Evolutionary conservation across 2,888 invertebrate genomes (phyloP).

Genomic region (Cacoxenus indagator): DNA sequence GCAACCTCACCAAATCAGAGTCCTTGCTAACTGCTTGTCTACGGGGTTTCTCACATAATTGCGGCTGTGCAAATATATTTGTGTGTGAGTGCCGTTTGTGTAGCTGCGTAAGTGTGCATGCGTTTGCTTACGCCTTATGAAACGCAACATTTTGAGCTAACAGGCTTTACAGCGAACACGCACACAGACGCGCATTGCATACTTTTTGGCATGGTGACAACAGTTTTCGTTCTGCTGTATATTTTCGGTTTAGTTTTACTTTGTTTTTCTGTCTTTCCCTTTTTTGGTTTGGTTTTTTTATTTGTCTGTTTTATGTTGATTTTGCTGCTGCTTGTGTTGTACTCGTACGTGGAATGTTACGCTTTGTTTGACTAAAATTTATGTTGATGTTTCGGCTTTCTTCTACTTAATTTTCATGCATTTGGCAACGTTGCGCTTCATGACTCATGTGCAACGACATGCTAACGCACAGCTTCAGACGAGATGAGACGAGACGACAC

Average conservation of each 20-base stretch:
- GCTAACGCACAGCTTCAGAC: neutral
- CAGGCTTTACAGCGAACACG: constrained; percentile 38
- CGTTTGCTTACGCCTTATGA: constrained; percentile 56
- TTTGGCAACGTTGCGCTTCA: constrained; percentile 44
- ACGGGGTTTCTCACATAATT: constrained; percentile 43
- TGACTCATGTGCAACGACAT: constrained; percentile 45
- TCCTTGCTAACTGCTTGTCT: neutral
- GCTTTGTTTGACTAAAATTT: constrained; percentile 62
- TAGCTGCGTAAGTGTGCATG: constrained; percentile 15
- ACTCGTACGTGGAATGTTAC: constrained; percentile 50
- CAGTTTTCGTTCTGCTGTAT: constrained; percentile 38
- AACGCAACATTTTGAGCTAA: constrained; percentile 52
- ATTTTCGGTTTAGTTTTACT: neutral
- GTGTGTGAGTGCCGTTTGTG: constrained; percentile 18
- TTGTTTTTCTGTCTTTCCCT: neutral
- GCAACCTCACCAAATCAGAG: constrained; percentile 27
- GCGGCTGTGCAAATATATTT: constrained; percentile 31
- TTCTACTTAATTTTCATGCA: constrained; percentile 15
- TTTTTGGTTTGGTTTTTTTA: neutral
- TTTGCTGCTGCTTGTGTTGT: neutral
- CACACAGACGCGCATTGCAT: constrained; percentile 37
- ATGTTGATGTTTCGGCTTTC: constrained; percentile 54
- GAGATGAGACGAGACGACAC: neutral
- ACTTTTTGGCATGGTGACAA: constrained; percentile 52
- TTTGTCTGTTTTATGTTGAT: neutral